Evolutionary conservation across 1,140 invertebrate species (phyloP).

Genomic region (Scaptomyza pallida): DNA sequence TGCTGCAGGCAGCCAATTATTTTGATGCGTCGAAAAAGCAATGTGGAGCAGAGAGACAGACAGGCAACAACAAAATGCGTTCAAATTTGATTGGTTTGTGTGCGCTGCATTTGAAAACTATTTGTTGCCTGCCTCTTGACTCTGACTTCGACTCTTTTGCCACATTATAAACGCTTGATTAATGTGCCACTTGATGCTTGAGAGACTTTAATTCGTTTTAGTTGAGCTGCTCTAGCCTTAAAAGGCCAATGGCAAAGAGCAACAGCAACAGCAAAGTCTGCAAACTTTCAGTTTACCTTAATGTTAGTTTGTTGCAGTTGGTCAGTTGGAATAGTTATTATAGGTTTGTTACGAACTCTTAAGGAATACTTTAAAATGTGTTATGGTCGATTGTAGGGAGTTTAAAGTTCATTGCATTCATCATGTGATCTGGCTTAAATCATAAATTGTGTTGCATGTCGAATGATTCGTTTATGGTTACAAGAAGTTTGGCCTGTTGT

Average conservation of each 20-base stretch:
- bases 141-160: constrained; percentile 31
- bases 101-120: constrained; percentile 72
- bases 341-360: not conserved
- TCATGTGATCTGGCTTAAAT: not conserved
- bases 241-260: constrained; percentile 28
- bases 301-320: not conserved
- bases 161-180: constrained; percentile 49
- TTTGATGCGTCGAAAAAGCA: constrained; percentile 66
- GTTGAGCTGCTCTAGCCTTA: constrained; percentile 10
- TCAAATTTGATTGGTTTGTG: constrained; percentile 74
- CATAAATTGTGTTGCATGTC: constrained; percentile 17
- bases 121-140: constrained; percentile 60
- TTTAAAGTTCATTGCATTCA: not conserved
- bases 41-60: constrained; percentile 73
- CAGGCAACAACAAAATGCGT: constrained; percentile 55
- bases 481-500: not conserved
- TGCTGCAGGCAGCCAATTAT: constrained; percentile 69
- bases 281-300: not conserved
- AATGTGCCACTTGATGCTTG: constrained; percentile 24
- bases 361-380: not conserved
- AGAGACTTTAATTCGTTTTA: not conserved
- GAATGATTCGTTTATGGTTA: not conserved
- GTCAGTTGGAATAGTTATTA: not conserved
- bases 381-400: not conserved
- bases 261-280: constrained; percentile 10